Base-by-base conservation (phyloP, 2,113 vertebrate genomes). In the Oxygymnocypris stewartii region DNA sequence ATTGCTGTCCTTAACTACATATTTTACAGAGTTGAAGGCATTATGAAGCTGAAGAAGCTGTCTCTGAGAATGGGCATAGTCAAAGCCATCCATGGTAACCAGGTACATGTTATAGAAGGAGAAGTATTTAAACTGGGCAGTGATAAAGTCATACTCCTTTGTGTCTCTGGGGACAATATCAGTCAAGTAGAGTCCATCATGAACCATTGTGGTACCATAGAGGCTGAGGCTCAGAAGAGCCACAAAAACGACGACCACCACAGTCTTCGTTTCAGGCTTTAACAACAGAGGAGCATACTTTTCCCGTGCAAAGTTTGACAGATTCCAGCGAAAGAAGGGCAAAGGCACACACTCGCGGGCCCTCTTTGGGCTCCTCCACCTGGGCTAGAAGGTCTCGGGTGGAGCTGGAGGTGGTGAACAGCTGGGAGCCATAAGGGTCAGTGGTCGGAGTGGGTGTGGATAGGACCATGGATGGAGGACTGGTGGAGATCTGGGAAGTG, bases 51-150 rank as follows among this genome's bases (percentile, higher is more conserved):
- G 96, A 86, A 97, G 94, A 87, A 99, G 95, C 85, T 97, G 94
- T 0, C 96, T 93, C 92, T 99, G 98, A 84, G 97, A 96, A 3
- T 91, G 95, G 0, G 97, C 95, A 86, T 99, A 99, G 94, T 99
- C 97, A 75, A 99, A 99, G 84, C 97, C 96, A 1, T 97, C 97
- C 94, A 96, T 98, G 59, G 98, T 99, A 85, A 99, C 96, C 54
- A 99, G 94, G 92, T 98, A 98, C 95, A 98, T 97, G 92, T 99
- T 98, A 86, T 99, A 99, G 94, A 98, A 97, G 92, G 98, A 99
- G 95, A 99, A 99, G 91, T 99, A 99, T 91, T 97, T 97, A 92
- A 98, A 97, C 94, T 99, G 98, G 78, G 97, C 96, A 0, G 97
- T 95, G 89, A 99, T 97, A 92, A 99, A 99, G 91, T 96, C 96